Conservation (phyloP, 2,113 vertebrate genomes). For the Pomatorhinus ruficollis region DNA sequence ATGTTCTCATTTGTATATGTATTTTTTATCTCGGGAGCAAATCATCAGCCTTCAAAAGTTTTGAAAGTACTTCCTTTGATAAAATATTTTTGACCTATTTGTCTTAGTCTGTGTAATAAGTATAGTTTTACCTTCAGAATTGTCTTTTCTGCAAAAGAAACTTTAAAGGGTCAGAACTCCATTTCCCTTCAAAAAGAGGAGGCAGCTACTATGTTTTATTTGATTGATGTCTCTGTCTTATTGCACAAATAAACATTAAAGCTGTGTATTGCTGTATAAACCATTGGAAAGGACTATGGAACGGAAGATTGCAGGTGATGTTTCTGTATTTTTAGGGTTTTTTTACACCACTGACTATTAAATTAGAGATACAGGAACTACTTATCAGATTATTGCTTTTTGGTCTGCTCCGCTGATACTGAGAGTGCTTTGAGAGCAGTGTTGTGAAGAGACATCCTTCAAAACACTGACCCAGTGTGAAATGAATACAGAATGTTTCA, state of each 20-base stretch:
- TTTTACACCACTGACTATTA: background rate
- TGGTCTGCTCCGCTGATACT: background rate
- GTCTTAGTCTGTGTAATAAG: background rate
- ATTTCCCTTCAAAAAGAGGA: background rate
- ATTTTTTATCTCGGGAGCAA: background rate
- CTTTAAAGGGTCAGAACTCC: background rate
- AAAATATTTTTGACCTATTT: slow-evolving; percentile 9
- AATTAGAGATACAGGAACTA: background rate
- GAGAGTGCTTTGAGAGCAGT: background rate
- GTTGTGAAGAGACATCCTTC: background rate
- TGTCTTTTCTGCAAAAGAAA: background rate
- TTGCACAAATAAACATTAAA: background rate
- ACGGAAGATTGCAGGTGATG: background rate
- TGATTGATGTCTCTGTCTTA: background rate
- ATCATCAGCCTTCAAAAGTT: background rate
- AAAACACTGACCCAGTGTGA: background rate
- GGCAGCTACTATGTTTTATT: background rate
- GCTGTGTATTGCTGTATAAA: background rate
- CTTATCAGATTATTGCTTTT: background rate
- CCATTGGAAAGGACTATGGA: background rate
- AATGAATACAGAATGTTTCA: background rate
- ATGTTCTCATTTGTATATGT: background rate
- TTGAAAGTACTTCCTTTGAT: slow-evolving; percentile 1
- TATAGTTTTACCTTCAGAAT: background rate
- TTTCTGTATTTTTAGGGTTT: background rate